phyloP scores from a whole-genome alignment of 1,140 invertebrate species.

The Orchestia grillus region DNA sequence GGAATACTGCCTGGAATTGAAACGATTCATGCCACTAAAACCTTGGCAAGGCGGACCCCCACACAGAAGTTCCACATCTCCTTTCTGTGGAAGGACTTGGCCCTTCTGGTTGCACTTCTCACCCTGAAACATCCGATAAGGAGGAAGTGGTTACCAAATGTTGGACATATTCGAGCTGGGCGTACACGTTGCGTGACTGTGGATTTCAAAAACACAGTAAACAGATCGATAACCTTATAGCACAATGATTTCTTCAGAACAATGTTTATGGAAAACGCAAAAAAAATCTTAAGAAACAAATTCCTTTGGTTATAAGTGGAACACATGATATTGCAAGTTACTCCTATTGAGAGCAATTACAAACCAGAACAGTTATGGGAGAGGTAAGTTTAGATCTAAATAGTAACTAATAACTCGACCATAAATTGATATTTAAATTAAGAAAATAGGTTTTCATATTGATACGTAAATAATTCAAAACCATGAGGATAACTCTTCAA shows the following conservation, averaged over 20 bases:
- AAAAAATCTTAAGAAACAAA: background rate
- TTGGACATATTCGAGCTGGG: no score
- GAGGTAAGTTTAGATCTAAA: no score
- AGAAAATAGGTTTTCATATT: no score
- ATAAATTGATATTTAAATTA: no score
- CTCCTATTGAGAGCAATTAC: no score
- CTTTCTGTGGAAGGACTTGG: constrained; percentile 80
- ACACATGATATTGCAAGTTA: background rate
- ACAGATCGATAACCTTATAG: background rate
- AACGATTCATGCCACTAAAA: constrained; percentile 91
- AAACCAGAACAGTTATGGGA: no score
- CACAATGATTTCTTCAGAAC: background rate
- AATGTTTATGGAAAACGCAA: background rate
- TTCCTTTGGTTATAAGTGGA: background rate
- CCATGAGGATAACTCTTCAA: no score
- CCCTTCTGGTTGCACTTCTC: constrained; percentile 74
- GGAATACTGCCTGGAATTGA: constrained; percentile 89
- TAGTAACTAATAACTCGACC: no score
- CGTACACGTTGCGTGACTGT: background rate
- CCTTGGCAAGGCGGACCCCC: constrained; percentile 94
- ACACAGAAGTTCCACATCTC: constrained; percentile 87
- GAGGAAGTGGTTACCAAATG: background rate
- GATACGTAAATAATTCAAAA: no score
- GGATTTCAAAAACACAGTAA: background rate
- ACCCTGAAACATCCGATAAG: constrained; percentile 71